These are phyloP conservation scores for Nettapus auritus DNA, from an alignment of 2,113 vertebrate genomes.

Conservation along the genomic window DNA sequence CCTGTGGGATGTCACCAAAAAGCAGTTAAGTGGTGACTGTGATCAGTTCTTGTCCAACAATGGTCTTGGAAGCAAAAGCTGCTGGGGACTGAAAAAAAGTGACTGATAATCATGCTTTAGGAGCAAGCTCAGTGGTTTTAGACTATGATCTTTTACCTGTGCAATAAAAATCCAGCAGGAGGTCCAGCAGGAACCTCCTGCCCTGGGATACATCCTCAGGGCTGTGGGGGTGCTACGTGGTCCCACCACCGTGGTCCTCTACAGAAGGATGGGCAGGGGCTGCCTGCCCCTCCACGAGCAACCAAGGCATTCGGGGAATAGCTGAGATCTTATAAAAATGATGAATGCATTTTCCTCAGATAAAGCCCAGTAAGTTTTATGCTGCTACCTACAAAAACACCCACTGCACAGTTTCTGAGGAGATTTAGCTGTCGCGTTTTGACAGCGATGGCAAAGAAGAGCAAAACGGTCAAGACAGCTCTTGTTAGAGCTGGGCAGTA, in stretches of 20 bases:
- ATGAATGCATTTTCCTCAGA: neutral
- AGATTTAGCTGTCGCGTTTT: conserved; percentile 34
- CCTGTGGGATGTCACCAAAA: neutral
- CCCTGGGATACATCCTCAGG: neutral
- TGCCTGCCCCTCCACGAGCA: neutral
- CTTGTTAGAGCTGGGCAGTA: conserved; percentile 51
- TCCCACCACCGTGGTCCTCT: neutral
- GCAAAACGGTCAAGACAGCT: conserved; percentile 49
- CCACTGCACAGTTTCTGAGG: neutral
- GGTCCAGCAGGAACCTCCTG: neutral
- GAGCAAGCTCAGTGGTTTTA: neutral
- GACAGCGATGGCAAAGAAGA: conserved; percentile 33
- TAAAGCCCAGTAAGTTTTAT: neutral
- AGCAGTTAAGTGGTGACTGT: neutral
- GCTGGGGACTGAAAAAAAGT: neutral
- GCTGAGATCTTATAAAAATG: neutral
- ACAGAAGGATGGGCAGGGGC: neutral
- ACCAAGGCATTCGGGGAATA: neutral
- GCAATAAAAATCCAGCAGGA: neutral
- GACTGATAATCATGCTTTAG: neutral
- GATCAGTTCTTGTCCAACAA: neutral
- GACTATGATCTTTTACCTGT: neutral
- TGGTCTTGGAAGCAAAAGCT: neutral
- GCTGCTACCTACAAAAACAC: neutral
- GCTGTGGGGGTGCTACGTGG: neutral